Base-by-base conservation (phyloP, 2,888 invertebrate species). In the Tanaodytes sp. region DNA sequence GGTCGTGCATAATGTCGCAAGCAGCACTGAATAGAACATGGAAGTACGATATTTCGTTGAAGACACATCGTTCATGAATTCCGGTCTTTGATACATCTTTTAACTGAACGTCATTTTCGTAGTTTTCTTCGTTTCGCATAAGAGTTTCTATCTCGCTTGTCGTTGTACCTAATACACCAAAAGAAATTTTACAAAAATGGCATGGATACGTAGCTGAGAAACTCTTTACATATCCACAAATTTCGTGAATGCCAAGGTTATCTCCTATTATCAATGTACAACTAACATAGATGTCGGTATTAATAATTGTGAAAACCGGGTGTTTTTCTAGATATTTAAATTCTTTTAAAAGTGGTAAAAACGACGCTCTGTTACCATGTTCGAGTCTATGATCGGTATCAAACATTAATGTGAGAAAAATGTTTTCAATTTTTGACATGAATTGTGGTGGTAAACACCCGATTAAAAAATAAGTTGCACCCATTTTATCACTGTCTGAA, bases 241-340 rank as follows among this genome's bases (percentile, higher is more conserved):
- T 58, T 58, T 72, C 68, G 23, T 71, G 62, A 31, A 64, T 27
- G 3, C 54, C 68, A n/a, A 72, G 46, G 54, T 72, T 72, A 48
- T 73, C 70, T n/a, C 59, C 68, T 27, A 68, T 45, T 19, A 71
- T 15, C 45, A 69, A 43, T 5, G 9, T 5, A 14, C 54, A 70
- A 43, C 18, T 1, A 8, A 64, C 48, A 40, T 59, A 64, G 36
- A 69, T 70, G 8, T 68, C 48, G 1, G 18, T 23, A n/a, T 33
- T 33, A 45, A 19, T 12, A 18, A 19, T 8, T 39, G 2, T 55
- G 14, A 19, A 36, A 33, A 43, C 12, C 1, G 43, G 31, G 2
- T 4, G 5, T 33, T 4, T 40, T 19, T 40, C 40, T 11, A 40
- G 5, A 2, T 40, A 11, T 40, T 40, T 40, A 11, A 40, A 40